Evolutionary conservation across 2,888 invertebrate species (phyloP).

Genomic region (Eueremaeus valkanovi): DNA sequence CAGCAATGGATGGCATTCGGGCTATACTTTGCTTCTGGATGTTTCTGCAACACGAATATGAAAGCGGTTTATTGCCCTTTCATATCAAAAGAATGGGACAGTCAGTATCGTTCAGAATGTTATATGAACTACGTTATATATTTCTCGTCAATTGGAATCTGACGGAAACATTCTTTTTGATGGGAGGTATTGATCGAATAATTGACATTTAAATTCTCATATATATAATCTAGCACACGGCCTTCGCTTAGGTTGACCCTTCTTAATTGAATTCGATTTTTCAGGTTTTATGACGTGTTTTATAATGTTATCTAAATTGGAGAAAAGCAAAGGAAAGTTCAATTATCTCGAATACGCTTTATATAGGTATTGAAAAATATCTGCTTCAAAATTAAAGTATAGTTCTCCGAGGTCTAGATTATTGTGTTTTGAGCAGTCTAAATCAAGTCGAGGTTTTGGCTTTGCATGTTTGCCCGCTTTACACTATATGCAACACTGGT

Average conservation of each 20-base stretch:
- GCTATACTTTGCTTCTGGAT: neutral
- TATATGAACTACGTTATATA: neutral
- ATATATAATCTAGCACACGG: too few species aligned
- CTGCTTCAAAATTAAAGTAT: too few species aligned
- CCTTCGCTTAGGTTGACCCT: too few species aligned
- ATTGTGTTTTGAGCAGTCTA: too few species aligned
- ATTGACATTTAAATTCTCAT: neutral
- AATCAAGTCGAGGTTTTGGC: too few species aligned
- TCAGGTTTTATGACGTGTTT: neutral
- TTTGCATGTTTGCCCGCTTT: too few species aligned
- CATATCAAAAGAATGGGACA: neutral
- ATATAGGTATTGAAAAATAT: neutral
- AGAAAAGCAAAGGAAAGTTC: neutral
- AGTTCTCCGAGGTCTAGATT: too few species aligned
- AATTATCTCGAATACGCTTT: neutral
- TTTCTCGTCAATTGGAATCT: neutral
- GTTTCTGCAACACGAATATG: constrained; percentile 1
- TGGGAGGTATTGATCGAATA: neutral
- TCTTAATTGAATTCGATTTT: neutral
- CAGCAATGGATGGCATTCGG: neutral
- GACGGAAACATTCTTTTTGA: neutral
- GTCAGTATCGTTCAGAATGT: neutral
- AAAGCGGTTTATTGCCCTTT: neutral
- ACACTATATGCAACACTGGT: too few species aligned
- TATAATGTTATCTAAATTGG: neutral